Evolutionary conservation across 2,113 vertebrate species (phyloP), one percentile per base, ranked within the genome.

Genomic region (Tiliqua scincoides): DNA sequence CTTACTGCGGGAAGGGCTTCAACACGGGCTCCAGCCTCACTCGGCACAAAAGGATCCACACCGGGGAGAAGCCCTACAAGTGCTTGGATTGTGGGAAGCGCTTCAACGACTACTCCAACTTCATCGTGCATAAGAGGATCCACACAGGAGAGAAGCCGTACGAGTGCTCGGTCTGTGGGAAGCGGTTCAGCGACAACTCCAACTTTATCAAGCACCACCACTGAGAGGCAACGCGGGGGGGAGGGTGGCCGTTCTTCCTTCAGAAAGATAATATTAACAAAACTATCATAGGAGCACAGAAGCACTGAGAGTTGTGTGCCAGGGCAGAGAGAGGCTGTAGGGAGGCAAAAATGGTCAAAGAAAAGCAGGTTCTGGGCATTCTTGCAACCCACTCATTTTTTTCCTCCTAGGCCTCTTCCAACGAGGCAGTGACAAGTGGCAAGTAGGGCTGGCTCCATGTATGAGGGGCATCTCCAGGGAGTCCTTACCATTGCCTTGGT

Each of bases 141-240:
- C 91, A 92, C 81, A 92, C 89, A 10, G 91, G 91, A 7, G 91
- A 92, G 82, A 92, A 91, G 32, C 91, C 91, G 0, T 91, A 86
- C 32, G 72, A 79, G 35, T 92, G 91, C 76, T 57, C 86, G 1
- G 32, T 90, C n/a, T 92, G 91, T 12, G 76, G 79, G n/a, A 90
- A 88, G 23, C 25, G 84, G 15, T 93, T 92, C 78, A 87, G 82
- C 8, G 90, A 90, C 62, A 87, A 84, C 14, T 88, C 87, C 0
- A 89, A 90, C 71, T 87, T 93, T 18, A 89, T 89, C 30, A 88
- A 85, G 54, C 93, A 94, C 80, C 89, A 86, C 30, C 85, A 86
- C n/a, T 86, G 78, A 86, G 23, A 14, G 74, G 35, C 6, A 10
- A 37, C 4, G 2, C 40, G 3, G n/a, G 14, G 57, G 7, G 37